These are phyloP conservation scores for Buphagus erythrorhynchus DNA, from an alignment of 2,797 vertebrate species.

Conservation along the genomic window DNA sequence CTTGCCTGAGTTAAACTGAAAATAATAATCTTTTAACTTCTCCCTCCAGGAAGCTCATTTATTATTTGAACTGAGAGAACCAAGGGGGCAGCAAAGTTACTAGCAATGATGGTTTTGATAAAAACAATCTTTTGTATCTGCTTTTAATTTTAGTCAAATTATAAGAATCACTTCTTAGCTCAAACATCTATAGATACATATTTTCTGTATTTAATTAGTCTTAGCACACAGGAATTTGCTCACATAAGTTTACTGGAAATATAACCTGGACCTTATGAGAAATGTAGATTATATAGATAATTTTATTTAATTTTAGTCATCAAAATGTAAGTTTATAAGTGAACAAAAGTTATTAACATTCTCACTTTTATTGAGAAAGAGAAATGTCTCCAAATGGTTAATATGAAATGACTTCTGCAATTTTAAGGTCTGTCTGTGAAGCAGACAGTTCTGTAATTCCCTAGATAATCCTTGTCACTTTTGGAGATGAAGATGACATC, in stretches of 20 bases:
- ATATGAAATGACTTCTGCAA: not conserved
- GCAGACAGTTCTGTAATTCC: not conserved
- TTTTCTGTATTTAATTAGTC: not conserved
- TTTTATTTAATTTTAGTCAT: not conserved
- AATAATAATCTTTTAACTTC: not conserved
- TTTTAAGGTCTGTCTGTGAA: not conserved
- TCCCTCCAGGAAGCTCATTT: not conserved
- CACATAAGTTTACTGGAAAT: not conserved
- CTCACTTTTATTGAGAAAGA: not conserved
- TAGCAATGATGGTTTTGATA: not conserved
- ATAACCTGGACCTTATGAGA: not conserved
- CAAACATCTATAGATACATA: not conserved
- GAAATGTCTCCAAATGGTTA: not conserved
- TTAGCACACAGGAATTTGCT: not conserved
- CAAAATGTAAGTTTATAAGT: not conserved
- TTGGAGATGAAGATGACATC: not conserved
- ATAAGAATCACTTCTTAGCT: not conserved
- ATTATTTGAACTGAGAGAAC: not conserved
- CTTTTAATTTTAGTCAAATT: not conserved
- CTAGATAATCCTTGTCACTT: not conserved
- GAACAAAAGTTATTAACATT: not conserved
- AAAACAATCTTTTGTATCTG: not conserved
- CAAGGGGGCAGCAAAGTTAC: not conserved
- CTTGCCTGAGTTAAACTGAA: not conserved
- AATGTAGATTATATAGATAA: not conserved